These are phyloP conservation scores for Ennomos erosarius DNA, from an alignment of 2,888 invertebrate genomes.

Conservation along the genomic window DNA sequence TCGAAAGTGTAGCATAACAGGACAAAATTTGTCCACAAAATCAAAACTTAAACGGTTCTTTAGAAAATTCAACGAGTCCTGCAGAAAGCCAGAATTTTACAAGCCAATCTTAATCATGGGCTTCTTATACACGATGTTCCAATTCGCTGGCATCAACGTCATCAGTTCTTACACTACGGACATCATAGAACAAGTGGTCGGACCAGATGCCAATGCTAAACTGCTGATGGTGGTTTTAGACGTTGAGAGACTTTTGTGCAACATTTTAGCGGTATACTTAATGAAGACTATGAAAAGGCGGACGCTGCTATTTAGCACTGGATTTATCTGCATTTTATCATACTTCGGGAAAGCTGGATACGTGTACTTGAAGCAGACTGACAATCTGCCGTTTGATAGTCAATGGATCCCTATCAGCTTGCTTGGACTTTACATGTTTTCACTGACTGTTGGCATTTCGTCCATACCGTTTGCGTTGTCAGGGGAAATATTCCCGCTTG, in stretches of 20 bases:
- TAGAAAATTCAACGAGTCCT: conserved; percentile 58
- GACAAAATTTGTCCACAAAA: conserved; percentile 51
- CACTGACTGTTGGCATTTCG: conserved; percentile 85
- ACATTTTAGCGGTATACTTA: conserved; percentile 85
- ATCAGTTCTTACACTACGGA: conserved; percentile 89
- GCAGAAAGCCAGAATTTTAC: conserved; percentile 82
- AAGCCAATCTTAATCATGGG: conserved; percentile 86
- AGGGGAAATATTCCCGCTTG: conserved; percentile 88
- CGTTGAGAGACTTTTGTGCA: conserved; percentile 85
- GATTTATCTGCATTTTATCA: conserved; percentile 83
- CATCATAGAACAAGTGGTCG: conserved; percentile 86
- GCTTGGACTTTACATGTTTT: conserved; percentile 84
- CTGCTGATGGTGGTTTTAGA: conserved; percentile 88
- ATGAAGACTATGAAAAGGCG: conserved; percentile 86
- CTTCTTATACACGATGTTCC: conserved; percentile 87
- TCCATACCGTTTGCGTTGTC: conserved; percentile 90
- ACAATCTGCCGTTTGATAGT: conserved; percentile 60
- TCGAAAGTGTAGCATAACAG: conserved; percentile 63
- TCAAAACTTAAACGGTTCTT: conserved; percentile 52
- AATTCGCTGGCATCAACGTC: conserved; percentile 89
- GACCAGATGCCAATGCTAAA: conserved; percentile 86
- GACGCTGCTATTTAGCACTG: conserved; percentile 85
- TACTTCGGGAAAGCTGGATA: conserved; percentile 83
- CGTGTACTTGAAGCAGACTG: conserved; percentile 66
- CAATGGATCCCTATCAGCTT: conserved; percentile 80